A percentile compares a stretch with the other conserved stretches of the same genome.
Evolutionary conservation across 2,888 invertebrate genomes (phyloP).

Genomic region (Teleiodes luculella): DNA sequence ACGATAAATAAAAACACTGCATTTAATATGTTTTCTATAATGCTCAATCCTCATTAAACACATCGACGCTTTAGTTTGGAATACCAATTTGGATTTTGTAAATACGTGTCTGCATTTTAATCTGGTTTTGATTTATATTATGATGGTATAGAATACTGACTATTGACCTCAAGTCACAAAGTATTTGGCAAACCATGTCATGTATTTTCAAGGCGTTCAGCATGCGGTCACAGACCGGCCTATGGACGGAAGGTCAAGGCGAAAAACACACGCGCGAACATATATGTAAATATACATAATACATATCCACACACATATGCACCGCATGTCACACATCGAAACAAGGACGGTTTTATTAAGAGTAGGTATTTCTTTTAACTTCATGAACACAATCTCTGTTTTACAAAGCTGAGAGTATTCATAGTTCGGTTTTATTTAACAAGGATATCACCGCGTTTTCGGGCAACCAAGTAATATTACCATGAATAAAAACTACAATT

Average conservation of each 20-base stretch:
- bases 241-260: conserved; percentile 56
- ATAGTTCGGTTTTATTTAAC: too few species aligned
- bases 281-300: conserved; percentile 19
- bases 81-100: too few species aligned
- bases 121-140: not conserved
- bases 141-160: not conserved
- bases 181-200: conserved; percentile 13
- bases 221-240: conserved; percentile 55
- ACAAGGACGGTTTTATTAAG: conserved; percentile 50
- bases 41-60: too few species aligned
- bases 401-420: conserved; percentile 8
- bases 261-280: conserved; percentile 22
- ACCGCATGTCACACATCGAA: conserved; percentile 29
- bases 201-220: conserved; percentile 27
- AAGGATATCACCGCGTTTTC: too few species aligned
- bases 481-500: too few species aligned
- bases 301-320: conserved; percentile 18
- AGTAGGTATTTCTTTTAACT: conserved; percentile 55
- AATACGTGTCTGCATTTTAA: too few species aligned
- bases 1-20: too few species aligned
- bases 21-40: too few species aligned
- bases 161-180: conserved; percentile 12
- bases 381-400: conserved; percentile 40
- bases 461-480: too few species aligned
- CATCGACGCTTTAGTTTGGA: too few species aligned